These are phyloP conservation scores for Zophobas morio DNA, from an alignment of 1,140 invertebrate species.

Conservation along the genomic window DNA sequence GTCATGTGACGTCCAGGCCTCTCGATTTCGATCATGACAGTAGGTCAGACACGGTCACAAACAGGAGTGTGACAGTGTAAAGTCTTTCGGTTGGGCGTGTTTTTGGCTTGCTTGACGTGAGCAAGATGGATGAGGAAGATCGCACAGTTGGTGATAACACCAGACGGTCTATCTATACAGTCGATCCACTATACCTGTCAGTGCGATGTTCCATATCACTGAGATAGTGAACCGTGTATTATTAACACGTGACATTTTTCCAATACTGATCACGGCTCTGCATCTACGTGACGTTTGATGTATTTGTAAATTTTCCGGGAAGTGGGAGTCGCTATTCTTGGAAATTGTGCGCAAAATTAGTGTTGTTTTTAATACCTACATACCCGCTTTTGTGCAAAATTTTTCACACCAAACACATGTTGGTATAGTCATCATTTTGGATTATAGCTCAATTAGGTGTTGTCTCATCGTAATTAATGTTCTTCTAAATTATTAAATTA, in stretches of 20 bases:
- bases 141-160: slow-evolving; percentile 19
- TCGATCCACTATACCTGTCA: slow-evolving; percentile 36
- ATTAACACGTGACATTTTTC: slow-evolving; percentile 39
- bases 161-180: slow-evolving; percentile 29
- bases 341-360: too few species aligned
- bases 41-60: slow-evolving; percentile 18
- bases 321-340: too few species aligned
- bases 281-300: slow-evolving; percentile 2
- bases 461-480: too few species aligned
- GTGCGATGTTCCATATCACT: slow-evolving; percentile 31
- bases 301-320: too few species aligned
- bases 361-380: too few species aligned
- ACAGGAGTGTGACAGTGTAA: slow-evolving; percentile 28
- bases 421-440: too few species aligned
- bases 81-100: slow-evolving; percentile 34
- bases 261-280: slow-evolving; percentile 15
- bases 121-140: slow-evolving; percentile 25
- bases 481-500: too few species aligned
- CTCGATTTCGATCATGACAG: slow-evolving; percentile 15
- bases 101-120: slow-evolving; percentile 22
- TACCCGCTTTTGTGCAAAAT: too few species aligned
- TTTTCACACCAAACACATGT: too few species aligned
- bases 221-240: slow-evolving; percentile 32
- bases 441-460: too few species aligned
- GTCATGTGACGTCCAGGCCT: not conserved